phyloP scores from a whole-genome alignment of 2,797 vertebrate genomes.

The Acrossocheilus fasciatus region DNA sequence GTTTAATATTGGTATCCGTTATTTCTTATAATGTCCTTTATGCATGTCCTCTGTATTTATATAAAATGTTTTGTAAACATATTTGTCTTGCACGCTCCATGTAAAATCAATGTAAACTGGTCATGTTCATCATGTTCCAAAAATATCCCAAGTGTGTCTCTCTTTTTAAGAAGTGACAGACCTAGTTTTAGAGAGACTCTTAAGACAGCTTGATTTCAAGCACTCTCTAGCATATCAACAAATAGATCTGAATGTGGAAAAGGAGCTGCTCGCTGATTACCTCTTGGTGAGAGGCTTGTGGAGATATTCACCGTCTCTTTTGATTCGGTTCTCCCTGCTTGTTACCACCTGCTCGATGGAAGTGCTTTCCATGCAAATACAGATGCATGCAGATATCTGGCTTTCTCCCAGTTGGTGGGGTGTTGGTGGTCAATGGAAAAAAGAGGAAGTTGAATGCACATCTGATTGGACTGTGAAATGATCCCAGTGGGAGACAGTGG shows the following conservation, averaged over 20 bases:
- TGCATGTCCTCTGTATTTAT: background rate
- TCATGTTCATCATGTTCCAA: slow-evolving; percentile 27
- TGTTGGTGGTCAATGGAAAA: slow-evolving; percentile 63
- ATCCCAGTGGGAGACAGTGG: slow-evolving; percentile 43
- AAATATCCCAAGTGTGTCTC: slow-evolving; percentile 40
- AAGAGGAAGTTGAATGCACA: slow-evolving; percentile 66
- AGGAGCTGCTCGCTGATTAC: slow-evolving; percentile 55
- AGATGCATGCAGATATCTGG: slow-evolving; percentile 59
- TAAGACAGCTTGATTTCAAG: slow-evolving; percentile 59
- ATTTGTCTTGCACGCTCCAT: background rate
- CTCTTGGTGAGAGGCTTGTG: slow-evolving; percentile 54
- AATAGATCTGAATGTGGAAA: slow-evolving; percentile 55
- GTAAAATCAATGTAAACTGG: slow-evolving; percentile 39
- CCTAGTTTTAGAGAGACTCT: slow-evolving; percentile 56
- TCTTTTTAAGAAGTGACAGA: slow-evolving; percentile 54
- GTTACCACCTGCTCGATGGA: slow-evolving; percentile 68
- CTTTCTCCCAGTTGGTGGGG: slow-evolving; percentile 59
- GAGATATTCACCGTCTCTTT: slow-evolving; percentile 48
- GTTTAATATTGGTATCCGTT: background rate
- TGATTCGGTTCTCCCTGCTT: slow-evolving; percentile 52
- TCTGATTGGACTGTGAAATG: slow-evolving; percentile 67
- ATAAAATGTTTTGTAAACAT: background rate
- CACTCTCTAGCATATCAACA: slow-evolving; percentile 52
- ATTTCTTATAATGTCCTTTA: background rate
- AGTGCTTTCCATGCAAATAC: slow-evolving; percentile 56